Evolutionary conservation across 1,140 invertebrate genomes (phyloP), one percentile per base, ranked within the genome.

Genomic region (Drosophila setifemur): DNA sequence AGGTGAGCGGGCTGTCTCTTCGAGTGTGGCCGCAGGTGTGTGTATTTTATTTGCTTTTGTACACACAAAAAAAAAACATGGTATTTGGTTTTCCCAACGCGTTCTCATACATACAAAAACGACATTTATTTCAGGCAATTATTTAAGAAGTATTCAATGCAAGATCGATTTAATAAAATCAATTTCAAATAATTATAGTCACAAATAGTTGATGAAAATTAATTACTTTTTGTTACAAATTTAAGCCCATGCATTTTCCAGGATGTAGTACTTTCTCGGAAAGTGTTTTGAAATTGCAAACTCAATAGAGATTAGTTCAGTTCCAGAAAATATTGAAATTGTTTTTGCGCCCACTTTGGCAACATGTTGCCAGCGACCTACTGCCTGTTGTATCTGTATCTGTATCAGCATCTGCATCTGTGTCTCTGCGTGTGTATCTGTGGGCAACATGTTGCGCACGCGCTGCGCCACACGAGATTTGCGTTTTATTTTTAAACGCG

Each of bases 401-500:
- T 14, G 31, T n/a, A n/a, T n/a, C n/a, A n/a, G 11, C 31, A 33
- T 12, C 11, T 12, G 11, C 14, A 33, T 33, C 31, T 14, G 31
- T n/a, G n/a, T n/a, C n/a, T n/a, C n/a, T 29, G 37, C 8, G 26
- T 40, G 16, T 42, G 8, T 57, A 14, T 33, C 14, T 21, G 26
- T n/a, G 16, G 61, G 28, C 75, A 83, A 70, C 73, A 76, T 76
- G 68, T 69, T 73, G 73, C 81, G 73, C 72, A 71, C 64, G 73
- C 64, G 63, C 68, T 42, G 47, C 54, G 68, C 60, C 37, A 63
- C 78, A 82, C 78, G 78, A 82, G 77, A 82, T 82, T 83, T 82
- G 61, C 58, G 76, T 81, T 82, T 81, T 81, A 81, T 79, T 81
- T 79, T 81, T 76, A 82, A 81, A 81, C 71, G 54, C 73, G 78